phyloP scores from a whole-genome alignment of 2,113 vertebrate species.

The Podilymbus podiceps region DNA sequence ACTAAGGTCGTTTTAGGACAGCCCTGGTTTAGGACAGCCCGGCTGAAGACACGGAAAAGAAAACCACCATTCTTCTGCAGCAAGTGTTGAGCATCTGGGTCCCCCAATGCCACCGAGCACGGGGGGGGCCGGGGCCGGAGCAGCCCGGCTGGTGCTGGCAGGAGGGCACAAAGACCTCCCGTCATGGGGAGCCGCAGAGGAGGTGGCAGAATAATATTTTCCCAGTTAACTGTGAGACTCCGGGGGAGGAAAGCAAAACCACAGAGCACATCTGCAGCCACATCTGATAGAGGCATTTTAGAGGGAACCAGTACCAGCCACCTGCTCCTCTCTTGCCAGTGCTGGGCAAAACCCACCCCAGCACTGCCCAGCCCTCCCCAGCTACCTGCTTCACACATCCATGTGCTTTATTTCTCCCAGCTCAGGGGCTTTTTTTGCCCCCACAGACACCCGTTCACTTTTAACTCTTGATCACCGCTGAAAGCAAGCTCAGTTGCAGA shows the following conservation, averaged over 20 bases:
- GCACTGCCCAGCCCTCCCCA: not conserved
- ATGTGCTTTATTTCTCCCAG: not conserved
- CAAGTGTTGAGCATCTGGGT: fast-evolving
- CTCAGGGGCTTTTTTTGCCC: not conserved
- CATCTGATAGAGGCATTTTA: not conserved
- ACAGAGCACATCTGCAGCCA: not conserved
- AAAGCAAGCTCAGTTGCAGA: not conserved
- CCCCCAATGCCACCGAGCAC: not conserved
- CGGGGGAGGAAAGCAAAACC: not conserved
- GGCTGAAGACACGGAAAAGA: not conserved
- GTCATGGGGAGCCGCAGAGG: not conserved
- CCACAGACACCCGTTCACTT: not conserved
- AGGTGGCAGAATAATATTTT: not conserved
- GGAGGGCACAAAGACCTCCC: too few relatives aligned
- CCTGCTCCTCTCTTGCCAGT: not conserved
- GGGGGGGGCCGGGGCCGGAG: too few relatives aligned
- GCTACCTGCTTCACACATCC: not conserved
- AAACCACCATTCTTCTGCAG: not conserved
- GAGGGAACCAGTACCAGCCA: not conserved
- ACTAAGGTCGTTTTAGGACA: not conserved
- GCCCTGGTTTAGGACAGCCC: not conserved
- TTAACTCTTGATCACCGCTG: not conserved
- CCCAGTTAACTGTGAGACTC: not conserved
- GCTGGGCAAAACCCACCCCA: not conserved
- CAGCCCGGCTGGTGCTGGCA: not conserved